Evolutionary conservation across 2,888 invertebrate genomes (phyloP).

Genomic region (Dyspetes luteomarginatus): DNA sequence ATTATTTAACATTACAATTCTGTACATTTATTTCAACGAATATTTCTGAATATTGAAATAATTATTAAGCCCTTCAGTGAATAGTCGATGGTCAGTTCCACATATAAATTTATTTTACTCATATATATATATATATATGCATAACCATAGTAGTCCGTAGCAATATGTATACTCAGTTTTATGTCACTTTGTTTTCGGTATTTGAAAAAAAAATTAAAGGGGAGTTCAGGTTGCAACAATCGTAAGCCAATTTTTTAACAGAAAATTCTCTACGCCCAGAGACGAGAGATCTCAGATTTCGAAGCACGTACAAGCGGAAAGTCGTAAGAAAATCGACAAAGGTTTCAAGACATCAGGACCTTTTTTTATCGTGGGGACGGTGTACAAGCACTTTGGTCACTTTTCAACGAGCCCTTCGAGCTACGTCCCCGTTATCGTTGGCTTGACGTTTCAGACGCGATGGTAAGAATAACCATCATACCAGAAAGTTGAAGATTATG

Average conservation of each 20-base stretch:
- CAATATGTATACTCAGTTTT: too few species aligned
- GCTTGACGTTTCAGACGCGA: not conserved
- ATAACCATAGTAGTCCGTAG: too few species aligned
- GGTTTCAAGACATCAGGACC: conserved; percentile 1
- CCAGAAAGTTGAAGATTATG: conserved; percentile 9
- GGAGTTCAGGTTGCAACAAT: not conserved
- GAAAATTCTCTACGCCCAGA: not conserved
- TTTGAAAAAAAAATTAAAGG: not conserved
- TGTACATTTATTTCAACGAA: too few species aligned
- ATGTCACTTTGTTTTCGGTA: too few species aligned
- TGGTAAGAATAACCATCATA: conserved; percentile 11
- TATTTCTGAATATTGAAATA: too few species aligned
- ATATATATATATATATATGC: too few species aligned
- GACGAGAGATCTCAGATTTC: conserved; percentile 10
- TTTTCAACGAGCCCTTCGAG: conserved; percentile 10
- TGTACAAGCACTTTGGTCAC: not conserved
- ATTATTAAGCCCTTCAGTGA: too few species aligned
- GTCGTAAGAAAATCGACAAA: conserved; percentile 2
- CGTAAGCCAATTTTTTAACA: not conserved
- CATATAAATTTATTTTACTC: too few species aligned
- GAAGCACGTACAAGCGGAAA: conserved; percentile 33
- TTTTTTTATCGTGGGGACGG: not conserved
- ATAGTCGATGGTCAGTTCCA: too few species aligned
- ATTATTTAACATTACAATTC: too few species aligned
- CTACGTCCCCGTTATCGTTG: not conserved